Conservation (phyloP, 64 coral and sea anemone genomes). For the Actinia equina region DNA sequence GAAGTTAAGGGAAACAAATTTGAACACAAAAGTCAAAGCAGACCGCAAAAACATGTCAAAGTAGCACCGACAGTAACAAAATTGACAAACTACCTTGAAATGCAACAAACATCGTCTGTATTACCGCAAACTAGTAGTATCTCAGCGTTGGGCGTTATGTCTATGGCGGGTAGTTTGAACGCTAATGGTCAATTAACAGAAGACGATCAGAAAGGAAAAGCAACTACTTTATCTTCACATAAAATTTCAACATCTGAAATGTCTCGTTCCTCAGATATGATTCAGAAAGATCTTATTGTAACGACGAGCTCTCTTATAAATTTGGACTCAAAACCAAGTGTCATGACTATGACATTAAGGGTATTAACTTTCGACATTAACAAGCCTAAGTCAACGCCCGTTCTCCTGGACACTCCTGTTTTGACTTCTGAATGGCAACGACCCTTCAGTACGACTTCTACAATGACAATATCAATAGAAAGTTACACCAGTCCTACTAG, state of each 20-base stretch:
- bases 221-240: neutral
- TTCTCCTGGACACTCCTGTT: neutral
- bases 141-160: neutral
- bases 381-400: neutral
- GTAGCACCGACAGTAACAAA: neutral
- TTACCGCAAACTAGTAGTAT: neutral
- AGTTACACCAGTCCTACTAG: no score
- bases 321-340: neutral
- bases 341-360: neutral
- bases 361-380: neutral
- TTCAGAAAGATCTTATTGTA: neutral
- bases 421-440: no score
- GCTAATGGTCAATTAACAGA: neutral
- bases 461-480: neutral
- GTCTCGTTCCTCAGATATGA: neutral
- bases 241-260: neutral
- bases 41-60: neutral
- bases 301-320: neutral
- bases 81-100: neutral
- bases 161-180: neutral
- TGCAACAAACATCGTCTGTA: neutral
- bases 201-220: neutral
- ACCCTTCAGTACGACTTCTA: neutral
- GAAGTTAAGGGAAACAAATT: no score
- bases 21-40: neutral